Evolutionary conservation across 2,113 vertebrate genomes (phyloP).

Genomic region (Spea multiplicata): DNA sequence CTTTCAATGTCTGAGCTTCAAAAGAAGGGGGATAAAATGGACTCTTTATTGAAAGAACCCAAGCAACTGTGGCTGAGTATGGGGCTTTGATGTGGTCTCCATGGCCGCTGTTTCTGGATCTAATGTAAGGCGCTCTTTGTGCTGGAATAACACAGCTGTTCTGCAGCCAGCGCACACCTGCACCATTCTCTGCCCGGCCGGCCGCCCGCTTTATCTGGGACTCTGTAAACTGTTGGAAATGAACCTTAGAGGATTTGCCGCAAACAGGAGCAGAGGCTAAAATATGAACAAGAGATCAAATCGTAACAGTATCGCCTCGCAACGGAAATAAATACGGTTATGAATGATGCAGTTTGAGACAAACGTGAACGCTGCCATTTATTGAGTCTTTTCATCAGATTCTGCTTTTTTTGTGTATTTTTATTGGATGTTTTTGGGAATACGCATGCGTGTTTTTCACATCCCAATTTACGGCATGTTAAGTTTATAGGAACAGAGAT

Average conservation of each 20-base stretch:
- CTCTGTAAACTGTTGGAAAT: constrained; percentile 2
- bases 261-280: background rate
- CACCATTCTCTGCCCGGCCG: background rate
- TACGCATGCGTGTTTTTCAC: too few relatives aligned
- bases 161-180: constrained; percentile 28
- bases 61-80: constrained; percentile 28
- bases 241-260: background rate
- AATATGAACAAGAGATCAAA: constrained; percentile 3
- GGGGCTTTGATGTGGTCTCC: constrained; percentile 40
- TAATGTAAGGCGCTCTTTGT: constrained; percentile 44
- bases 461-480: too few relatives aligned
- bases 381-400: too few relatives aligned
- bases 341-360: too few relatives aligned
- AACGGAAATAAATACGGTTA: too few relatives aligned
- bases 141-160: constrained; percentile 41
- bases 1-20: constrained; percentile 28
- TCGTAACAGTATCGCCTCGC: too few relatives aligned
- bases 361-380: too few relatives aligned
- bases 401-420: too few relatives aligned
- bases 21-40: constrained; percentile 31
- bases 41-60: constrained; percentile 28
- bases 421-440: too few relatives aligned
- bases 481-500: too few relatives aligned
- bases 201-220: background rate
- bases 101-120: background rate